Percentiles rank a stretch among this genome's conserved stretches.
phyloP scores from a whole-genome alignment of 2,113 vertebrate genomes.

The Pipa parva region DNA sequence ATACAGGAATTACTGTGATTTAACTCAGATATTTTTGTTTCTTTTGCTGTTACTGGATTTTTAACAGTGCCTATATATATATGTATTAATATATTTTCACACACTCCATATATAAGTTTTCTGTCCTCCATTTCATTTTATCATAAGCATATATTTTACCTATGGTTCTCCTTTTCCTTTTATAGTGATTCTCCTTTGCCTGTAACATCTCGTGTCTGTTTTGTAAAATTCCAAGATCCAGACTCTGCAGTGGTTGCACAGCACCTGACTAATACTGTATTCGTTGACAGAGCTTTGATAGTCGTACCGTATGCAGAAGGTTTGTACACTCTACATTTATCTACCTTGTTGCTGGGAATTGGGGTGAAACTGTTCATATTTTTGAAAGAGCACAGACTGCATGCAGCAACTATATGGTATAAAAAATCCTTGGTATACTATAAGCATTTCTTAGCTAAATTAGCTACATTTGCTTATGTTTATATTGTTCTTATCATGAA shows the following conservation, averaged over 20 bases:
- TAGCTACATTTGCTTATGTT: neutral
- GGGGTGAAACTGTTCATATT: constrained; percentile 45
- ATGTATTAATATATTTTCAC: no score
- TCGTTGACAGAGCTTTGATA: constrained; percentile 98
- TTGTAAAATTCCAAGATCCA: constrained; percentile 98
- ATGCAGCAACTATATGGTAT: constrained; percentile 45
- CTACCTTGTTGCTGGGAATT: constrained; percentile 45
- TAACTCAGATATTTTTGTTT: no score
- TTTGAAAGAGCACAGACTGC: constrained; percentile 45
- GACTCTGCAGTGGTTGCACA: constrained; percentile 97
- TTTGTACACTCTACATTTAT: constrained; percentile 77
- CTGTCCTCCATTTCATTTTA: neutral
- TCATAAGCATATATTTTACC: neutral
- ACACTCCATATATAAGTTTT: no score
- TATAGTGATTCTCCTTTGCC: constrained; percentile 98
- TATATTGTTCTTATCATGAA: neutral
- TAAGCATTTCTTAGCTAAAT: constrained; percentile 34
- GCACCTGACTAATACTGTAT: constrained; percentile 98
- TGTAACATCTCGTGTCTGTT: constrained; percentile 98
- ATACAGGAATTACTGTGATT: no score
- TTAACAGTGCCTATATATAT: no score
- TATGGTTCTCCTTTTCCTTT: constrained; percentile 58
- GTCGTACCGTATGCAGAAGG: constrained; percentile 98
- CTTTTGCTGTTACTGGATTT: no score
- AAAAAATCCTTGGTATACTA: constrained; percentile 77